Conservation (phyloP, 2,113 vertebrate species). For the Mormyrus iriodes region DNA sequence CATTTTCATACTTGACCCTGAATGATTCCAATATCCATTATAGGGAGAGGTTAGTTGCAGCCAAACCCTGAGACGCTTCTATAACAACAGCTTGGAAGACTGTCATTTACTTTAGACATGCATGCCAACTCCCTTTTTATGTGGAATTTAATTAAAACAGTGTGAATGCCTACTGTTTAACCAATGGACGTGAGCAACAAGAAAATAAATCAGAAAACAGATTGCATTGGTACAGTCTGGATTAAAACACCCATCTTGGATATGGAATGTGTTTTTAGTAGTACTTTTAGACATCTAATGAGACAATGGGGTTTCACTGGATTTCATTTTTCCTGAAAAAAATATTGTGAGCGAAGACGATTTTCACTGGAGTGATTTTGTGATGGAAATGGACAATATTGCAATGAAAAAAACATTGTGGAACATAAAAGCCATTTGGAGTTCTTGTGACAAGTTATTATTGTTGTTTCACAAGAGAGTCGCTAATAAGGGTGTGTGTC, state of each 20-base stretch:
- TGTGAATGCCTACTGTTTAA: neutral
- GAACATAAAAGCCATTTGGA: neutral
- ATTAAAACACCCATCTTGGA: neutral
- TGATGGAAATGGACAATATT: conserved; percentile 1
- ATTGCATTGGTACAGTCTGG: neutral
- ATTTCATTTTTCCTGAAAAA: neutral
- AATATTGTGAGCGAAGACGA: neutral
- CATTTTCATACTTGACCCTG: neutral
- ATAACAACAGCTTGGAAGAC: neutral
- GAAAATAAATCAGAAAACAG: conserved; percentile 1
- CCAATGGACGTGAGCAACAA: neutral
- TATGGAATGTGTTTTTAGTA: neutral
- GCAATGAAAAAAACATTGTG: neutral
- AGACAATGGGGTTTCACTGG: neutral
- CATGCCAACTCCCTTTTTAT: neutral
- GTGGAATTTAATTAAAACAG: conserved; percentile 17
- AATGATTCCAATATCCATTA: neutral
- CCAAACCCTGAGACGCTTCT: neutral
- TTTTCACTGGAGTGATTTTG: neutral
- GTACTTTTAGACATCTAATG: neutral
- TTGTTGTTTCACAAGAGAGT: neutral
- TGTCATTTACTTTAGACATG: neutral
- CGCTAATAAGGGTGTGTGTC: neutral
- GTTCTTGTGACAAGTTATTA: neutral
- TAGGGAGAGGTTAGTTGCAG: neutral